A percentile compares a stretch with the other conserved stretches of the same genome.
phyloP scores from a whole-genome alignment of 2,888 invertebrate genomes.

The Tethea ocularis region DNA sequence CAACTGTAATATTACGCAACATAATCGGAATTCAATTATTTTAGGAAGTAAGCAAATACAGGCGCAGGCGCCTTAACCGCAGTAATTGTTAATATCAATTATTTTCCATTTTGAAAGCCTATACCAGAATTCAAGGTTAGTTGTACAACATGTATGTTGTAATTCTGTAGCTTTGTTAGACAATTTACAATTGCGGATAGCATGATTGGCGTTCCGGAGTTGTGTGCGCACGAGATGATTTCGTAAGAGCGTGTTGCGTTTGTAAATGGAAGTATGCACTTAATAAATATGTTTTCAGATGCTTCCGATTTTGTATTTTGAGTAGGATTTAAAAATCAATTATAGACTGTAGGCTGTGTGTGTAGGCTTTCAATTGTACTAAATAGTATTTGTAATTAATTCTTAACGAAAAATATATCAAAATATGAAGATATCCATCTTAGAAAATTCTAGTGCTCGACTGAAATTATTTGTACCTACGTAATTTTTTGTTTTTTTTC shows the following conservation, averaged over 20 bases:
- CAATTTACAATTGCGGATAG: slow-evolving; percentile 27
- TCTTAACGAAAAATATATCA: no score
- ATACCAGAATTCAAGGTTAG: slow-evolving; percentile 23
- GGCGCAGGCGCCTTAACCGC: not conserved
- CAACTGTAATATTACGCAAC: not conserved
- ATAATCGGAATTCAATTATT: not conserved
- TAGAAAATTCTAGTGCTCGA: no score
- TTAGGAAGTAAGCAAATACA: not conserved
- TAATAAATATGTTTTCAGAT: not conserved
- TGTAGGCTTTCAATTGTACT: no score
- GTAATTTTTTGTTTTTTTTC: no score
- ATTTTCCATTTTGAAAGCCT: slow-evolving; percentile 6
- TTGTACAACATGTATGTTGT: slow-evolving; percentile 23
- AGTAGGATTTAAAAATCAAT: no score
- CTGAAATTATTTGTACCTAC: no score
- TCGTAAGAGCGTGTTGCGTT: slow-evolving; percentile 7
- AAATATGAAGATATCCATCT: no score
- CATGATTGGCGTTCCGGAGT: slow-evolving; percentile 14
- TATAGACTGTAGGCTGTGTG: no score
- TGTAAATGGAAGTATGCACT: not conserved
- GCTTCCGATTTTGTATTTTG: not conserved
- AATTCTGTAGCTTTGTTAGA: slow-evolving; percentile 24
- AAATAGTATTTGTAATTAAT: no score
- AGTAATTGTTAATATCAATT: slow-evolving; percentile 1
- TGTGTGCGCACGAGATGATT: slow-evolving; percentile 9